These are phyloP conservation scores for Dioctria linearis DNA, from an alignment of 2,888 invertebrate species.

Conservation along the genomic window DNA sequence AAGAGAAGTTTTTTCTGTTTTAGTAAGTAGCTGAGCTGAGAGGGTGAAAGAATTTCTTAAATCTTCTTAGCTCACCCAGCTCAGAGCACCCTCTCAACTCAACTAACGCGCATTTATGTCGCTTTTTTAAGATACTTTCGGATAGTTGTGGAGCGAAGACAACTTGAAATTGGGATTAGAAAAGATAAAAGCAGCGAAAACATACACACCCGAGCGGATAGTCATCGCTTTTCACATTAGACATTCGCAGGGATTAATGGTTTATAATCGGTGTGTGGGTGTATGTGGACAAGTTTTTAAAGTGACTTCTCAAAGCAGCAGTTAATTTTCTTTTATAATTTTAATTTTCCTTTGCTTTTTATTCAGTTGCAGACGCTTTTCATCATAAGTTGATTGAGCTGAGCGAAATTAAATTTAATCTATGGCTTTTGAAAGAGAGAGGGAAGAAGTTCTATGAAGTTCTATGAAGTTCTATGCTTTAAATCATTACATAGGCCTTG, in stretches of 20 bases:
- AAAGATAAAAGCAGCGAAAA: not conserved
- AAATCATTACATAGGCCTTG: not conserved
- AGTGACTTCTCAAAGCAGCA: too few species aligned
- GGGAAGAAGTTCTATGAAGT: slow-evolving; percentile 20
- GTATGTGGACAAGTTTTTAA: too few species aligned
- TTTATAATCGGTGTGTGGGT: not conserved
- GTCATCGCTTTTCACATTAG: slow-evolving; percentile 15
- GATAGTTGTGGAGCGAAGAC: not conserved
- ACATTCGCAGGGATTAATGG: slow-evolving; percentile 1
- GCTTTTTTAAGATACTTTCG: not conserved
- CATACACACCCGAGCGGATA: slow-evolving; percentile 5
- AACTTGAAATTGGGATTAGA: not conserved
- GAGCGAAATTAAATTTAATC: slow-evolving; percentile 43
- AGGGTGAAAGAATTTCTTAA: slow-evolving; percentile 37
- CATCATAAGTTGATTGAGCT: slow-evolving; percentile 16
- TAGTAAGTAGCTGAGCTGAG: not conserved
- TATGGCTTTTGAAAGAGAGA: not conserved
- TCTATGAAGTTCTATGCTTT: not conserved
- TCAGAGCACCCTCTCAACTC: not conserved
- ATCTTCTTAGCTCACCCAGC: slow-evolving; percentile 38
- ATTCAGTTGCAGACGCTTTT: slow-evolving; percentile 6
- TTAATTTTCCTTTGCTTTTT: not conserved
- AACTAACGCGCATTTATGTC: too few species aligned
- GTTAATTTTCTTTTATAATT: too few species aligned
- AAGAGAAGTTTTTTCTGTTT: not conserved